Percentiles rank a stretch among this genome's conserved stretches.
phyloP scores from a whole-genome alignment of 1,140 invertebrate species.

The Caerostris extrusa region DNA sequence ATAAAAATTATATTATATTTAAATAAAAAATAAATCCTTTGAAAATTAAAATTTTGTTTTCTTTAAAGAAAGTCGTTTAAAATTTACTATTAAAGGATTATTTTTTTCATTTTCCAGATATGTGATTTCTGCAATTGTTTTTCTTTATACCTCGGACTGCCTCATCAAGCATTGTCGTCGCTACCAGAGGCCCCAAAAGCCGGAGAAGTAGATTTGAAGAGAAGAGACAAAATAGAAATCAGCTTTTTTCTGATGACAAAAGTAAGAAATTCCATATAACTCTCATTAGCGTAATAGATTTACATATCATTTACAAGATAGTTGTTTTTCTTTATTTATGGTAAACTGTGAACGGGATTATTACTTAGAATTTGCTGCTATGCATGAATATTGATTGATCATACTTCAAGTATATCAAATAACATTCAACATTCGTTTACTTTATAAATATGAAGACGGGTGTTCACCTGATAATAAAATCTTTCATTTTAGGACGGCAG shows the following conservation, averaged over 20 bases:
- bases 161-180: background rate
- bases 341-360: too few species aligned
- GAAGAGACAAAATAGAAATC: background rate
- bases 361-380: too few species aligned
- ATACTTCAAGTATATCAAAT: too few species aligned
- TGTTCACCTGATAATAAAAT: too few species aligned
- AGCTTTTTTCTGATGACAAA: constrained; percentile 36
- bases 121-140: background rate
- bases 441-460: too few species aligned
- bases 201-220: background rate
- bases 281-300: too few species aligned
- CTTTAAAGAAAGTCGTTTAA: background rate
- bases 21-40: background rate
- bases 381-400: too few species aligned
- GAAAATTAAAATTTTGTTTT: background rate
- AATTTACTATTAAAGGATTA: background rate
- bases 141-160: background rate
- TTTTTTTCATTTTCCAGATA: background rate
- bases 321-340: too few species aligned
- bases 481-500: too few species aligned
- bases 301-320: too few species aligned
- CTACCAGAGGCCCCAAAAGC: background rate
- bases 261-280: background rate
- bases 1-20: too few species aligned
- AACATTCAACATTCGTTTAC: too few species aligned